phyloP scores from a whole-genome alignment of 2,888 invertebrate genomes.

The Pheosia gnoma region DNA sequence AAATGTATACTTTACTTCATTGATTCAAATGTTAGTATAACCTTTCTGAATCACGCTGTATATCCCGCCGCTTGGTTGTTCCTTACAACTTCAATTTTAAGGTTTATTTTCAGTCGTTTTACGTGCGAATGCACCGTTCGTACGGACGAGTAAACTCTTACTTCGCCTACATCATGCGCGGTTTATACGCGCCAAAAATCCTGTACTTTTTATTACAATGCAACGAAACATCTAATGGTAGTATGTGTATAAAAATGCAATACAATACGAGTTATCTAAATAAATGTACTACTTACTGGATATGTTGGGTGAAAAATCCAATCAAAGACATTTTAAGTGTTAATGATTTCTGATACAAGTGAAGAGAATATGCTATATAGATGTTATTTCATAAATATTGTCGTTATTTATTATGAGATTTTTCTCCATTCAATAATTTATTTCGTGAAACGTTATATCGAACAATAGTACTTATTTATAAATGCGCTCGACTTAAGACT shows the following conservation, averaged over 20 bases:
- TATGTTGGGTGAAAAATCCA: background rate
- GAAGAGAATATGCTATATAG: constrained; percentile 19
- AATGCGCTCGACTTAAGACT: constrained; percentile 64
- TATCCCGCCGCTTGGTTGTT: no score
- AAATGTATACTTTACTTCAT: no score
- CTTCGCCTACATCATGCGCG: no score
- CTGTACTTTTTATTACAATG: background rate
- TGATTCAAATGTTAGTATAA: no score
- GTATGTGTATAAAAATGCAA: background rate
- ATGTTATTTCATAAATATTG: constrained; percentile 37
- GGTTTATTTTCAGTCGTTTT: no score
- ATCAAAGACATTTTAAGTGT: background rate
- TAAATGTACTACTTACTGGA: background rate
- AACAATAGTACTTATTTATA: constrained; percentile 41
- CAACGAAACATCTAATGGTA: background rate
- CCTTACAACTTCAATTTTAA: no score
- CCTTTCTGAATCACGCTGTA: no score
- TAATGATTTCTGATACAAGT: constrained; percentile 4
- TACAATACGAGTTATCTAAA: background rate
- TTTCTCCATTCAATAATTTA: constrained; percentile 15
- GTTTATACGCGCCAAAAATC: no score
- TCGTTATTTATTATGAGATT: constrained; percentile 38
- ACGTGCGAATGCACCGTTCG: no score
- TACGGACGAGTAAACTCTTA: no score
- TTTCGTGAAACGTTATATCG: constrained; percentile 21